Evolutionary conservation across 2,797 vertebrate genomes (phyloP), one percentile per base, ranked within the genome.

Genomic region (Hirundo rustica): DNA sequence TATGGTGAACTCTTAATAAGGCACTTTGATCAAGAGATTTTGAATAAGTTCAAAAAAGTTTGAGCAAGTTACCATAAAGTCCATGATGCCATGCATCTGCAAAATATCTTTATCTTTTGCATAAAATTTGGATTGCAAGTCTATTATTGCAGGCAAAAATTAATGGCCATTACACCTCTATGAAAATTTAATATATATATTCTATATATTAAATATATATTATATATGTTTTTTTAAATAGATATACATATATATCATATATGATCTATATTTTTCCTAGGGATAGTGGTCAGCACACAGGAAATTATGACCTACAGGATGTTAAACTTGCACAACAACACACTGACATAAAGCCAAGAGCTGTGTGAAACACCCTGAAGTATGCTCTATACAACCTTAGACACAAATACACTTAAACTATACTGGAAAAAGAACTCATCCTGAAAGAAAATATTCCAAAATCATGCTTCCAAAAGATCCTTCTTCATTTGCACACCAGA

Each of bases 31-130:
- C 16, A 54, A 51, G 11, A 54, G 14, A 74, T 71, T 74, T 81
- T 90, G 1, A 66, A 29, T 50, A 74, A 54, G 7, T 90, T 77
- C 18, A 73, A 74, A 73, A 51, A 15, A 42, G 44, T 77, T 73
- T 92, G 9, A 76, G 13, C 72, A 68, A 57, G 22, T 70, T 73
- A 38, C 14, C 5, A 22, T 22, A 16, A 86, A 71, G 14, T 44
- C 18, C n/a, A n/a, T 21, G 19, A 60, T 32, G 16, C 18, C 32
- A 23, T 30, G 11, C 0, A 0, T 27, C 40, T 60, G 30, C 9
- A 30, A 30, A 75, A 50, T 26, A 30, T 29, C 10, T 11, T 85
- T 29, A 30, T 50, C 50, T 57, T 85, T 77, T 73, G 26, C 11
- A 57, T 58, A 62, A 79, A 62, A 58, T 80, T 65, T 73, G 22